Conservation (phyloP, 2,113 vertebrate species). For the Nymphicus hollandicus region DNA sequence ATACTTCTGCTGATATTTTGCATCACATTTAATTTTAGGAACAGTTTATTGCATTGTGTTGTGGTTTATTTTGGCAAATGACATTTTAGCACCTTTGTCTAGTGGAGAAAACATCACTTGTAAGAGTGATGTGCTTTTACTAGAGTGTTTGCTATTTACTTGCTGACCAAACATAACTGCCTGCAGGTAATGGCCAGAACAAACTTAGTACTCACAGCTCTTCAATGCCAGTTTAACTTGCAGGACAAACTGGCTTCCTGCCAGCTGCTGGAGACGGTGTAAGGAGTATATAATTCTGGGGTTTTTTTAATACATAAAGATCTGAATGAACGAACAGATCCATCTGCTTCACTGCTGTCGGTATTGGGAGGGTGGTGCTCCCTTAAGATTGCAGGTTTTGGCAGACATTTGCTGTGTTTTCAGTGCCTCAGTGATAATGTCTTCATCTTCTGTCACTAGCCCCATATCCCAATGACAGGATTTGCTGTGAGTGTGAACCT, state of each 20-base stretch:
- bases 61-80: background rate
- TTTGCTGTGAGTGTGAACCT: accelerated
- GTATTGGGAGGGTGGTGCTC: background rate
- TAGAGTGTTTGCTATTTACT: background rate
- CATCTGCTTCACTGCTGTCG: background rate
- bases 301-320: background rate
- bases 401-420: background rate
- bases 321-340: background rate
- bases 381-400: accelerated
- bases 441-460: background rate
- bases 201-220: background rate
- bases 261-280: background rate
- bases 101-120: background rate
- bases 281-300: background rate
- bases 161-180: background rate
- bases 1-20: background rate
- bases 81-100: background rate
- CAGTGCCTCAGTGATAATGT: background rate
- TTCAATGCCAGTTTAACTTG: background rate
- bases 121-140: background rate
- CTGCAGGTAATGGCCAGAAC: background rate
- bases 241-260: background rate
- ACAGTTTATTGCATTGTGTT: background rate
- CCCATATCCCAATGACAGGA: background rate
- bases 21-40: background rate